phyloP scores from a whole-genome alignment of 2,888 invertebrate genomes.

The Microplitis deprimator region DNA sequence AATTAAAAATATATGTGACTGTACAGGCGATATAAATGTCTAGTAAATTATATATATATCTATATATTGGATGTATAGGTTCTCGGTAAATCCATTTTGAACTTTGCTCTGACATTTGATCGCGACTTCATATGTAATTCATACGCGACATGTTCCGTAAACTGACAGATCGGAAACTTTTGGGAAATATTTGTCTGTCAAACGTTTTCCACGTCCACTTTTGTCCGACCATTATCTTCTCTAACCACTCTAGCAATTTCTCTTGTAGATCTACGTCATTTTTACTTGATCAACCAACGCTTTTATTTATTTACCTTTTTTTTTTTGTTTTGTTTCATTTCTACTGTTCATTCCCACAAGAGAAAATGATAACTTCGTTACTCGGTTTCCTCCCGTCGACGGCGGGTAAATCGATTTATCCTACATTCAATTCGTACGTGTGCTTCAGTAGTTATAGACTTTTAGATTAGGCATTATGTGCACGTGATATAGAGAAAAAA shows the following conservation, averaged over 20 bases:
- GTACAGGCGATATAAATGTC: background rate
- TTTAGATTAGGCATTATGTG: slow-evolving; percentile 22
- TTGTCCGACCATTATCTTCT: slow-evolving; percentile 54
- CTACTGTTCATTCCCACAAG: slow-evolving; percentile 20
- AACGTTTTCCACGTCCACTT: slow-evolving; percentile 64
- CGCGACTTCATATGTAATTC: slow-evolving; percentile 62
- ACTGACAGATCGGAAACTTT: slow-evolving; percentile 60
- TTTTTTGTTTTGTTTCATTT: background rate
- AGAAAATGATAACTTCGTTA: slow-evolving; percentile 48
- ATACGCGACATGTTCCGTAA: slow-evolving; percentile 54
- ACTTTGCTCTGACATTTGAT: slow-evolving; percentile 29
- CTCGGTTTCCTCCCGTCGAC: slow-evolving; percentile 31
- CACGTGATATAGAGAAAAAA: slow-evolving; percentile 11
- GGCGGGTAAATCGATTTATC: slow-evolving; percentile 38
- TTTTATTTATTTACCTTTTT: slow-evolving; percentile 4
- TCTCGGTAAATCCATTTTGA: slow-evolving; percentile 29
- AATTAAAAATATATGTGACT: background rate
- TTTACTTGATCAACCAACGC: slow-evolving; percentile 22
- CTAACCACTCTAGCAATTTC: slow-evolving; percentile 46
- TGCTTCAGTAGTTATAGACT: slow-evolving; percentile 7
- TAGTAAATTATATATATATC: background rate
- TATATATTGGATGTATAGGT: background rate
- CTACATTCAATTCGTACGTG: slow-evolving; percentile 29
- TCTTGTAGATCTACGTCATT: slow-evolving; percentile 1
- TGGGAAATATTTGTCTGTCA: slow-evolving; percentile 61